These are phyloP conservation scores for Cotesia vestalis DNA, from an alignment of 1,140 invertebrate genomes.

Conservation along the genomic window DNA sequence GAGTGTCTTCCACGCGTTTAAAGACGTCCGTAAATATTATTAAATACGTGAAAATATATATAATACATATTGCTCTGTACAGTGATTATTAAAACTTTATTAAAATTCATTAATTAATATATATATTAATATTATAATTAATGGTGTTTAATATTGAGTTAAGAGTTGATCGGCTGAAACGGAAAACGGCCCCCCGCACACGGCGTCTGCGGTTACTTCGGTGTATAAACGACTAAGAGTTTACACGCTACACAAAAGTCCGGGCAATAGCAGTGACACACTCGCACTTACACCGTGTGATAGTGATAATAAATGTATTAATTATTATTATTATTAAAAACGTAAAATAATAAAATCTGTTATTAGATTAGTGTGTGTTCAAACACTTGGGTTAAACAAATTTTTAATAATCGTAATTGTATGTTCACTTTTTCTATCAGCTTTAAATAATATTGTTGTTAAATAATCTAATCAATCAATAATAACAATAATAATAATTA, in stretches of 20 bases:
- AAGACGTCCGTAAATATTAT: conserved; percentile 10
- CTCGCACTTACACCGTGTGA: background rate
- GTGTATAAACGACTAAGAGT: conserved; percentile 19
- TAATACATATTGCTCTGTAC: no score
- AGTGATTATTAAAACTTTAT: no score
- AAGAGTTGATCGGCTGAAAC: conserved; percentile 17
- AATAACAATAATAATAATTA: conserved; percentile 6
- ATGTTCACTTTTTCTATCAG: no score
- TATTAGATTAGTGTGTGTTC: conserved; percentile 21
- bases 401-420: conserved; percentile 3
- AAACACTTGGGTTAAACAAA: background rate
- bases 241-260: conserved; percentile 30
- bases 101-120: conserved; percentile 13
- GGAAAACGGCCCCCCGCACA: conserved; percentile 37
- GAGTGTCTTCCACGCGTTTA: conserved; percentile 37
- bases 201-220: conserved; percentile 37
- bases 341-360: background rate
- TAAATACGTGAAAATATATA: conserved; percentile 22
- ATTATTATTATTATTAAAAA: background rate
- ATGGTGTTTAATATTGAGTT: conserved; percentile 11
- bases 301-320: conserved; percentile 21
- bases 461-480: background rate
- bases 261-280: conserved; percentile 23
- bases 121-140: conserved; percentile 5
- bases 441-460: no score